Base-by-base conservation (phyloP, 1,140 invertebrate species). In the Drosophila nebulosa region DNA sequence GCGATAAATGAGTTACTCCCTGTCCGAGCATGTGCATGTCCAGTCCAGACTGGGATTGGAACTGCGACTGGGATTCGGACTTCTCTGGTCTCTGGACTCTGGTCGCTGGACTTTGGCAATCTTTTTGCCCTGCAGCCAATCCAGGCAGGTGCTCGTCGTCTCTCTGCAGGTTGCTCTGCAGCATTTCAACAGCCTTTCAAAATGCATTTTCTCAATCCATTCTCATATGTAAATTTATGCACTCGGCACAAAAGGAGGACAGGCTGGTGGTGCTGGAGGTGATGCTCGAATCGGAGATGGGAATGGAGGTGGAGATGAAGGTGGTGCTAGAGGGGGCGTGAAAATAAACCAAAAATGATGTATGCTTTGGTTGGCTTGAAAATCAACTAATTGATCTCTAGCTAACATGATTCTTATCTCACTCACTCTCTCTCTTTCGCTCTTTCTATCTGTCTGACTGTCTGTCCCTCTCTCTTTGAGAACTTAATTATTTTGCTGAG, bases 331-430 rank as follows among this genome's bases (percentile, higher is more conserved):
- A 42, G 64, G 73, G 52, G 71, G 71, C 70, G 71, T 67, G 35
- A 24, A 58, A 58, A 39, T n/a, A n/a, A n/a, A n/a, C n/a, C 18
- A 24, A 88, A 89, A 78, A 84, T 89, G 84, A 89, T 80, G 89
- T 89, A 89, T 89, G 73, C 68, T 60, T n/a, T 72, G 67, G 70
- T 59, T 74, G 73, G 62, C 68, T 72, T 59, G 71, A 81, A 81
- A 89, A 89, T 89, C 86, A 81, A 89, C 86, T 89, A 89, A 89
- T 89, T 89, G 86, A 89, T 89, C 80, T 69, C 80, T 63, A 77
- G 86, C 85, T 73, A 89, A 89, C 86, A 90, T 79, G 86, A 89
- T 89, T 89, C 86, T 89, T 89, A 89, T 89, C 86, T 78, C 30
- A n/a, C n/a, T 35, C 10, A 3, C 2, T 35, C 2, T 42, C 14